These are phyloP conservation scores for Gobio gobio DNA, from an alignment of 2,113 vertebrate genomes.

Conservation along the genomic window DNA sequence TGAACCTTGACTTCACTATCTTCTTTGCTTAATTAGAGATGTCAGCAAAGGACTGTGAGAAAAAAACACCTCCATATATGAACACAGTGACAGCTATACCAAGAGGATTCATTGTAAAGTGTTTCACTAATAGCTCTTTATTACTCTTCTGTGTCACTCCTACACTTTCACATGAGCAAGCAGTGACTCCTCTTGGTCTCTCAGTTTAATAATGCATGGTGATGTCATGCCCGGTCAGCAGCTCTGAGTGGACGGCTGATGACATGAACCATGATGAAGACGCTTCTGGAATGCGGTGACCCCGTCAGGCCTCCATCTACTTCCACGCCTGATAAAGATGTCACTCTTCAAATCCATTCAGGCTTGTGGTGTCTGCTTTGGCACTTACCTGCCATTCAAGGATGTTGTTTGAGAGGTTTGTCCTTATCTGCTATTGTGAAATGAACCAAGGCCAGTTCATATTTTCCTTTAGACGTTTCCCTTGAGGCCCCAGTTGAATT, in stretches of 20 bases:
- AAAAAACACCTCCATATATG: neutral
- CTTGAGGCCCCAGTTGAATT: neutral
- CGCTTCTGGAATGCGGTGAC: conserved; percentile 12
- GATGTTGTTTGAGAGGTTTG: neutral
- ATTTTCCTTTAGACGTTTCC: neutral
- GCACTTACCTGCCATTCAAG: neutral
- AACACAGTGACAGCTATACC: neutral
- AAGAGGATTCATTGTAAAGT: neutral
- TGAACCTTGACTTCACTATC: neutral
- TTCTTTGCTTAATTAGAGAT: neutral
- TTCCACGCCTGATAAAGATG: neutral
- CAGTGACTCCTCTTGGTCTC: neutral
- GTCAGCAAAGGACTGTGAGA: neutral
- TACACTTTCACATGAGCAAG: neutral
- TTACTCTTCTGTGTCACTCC: neutral
- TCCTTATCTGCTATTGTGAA: conserved; percentile 4
- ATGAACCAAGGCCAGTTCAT: neutral
- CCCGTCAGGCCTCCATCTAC: conserved; percentile 22
- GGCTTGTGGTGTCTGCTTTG: neutral
- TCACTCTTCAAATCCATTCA: neutral
- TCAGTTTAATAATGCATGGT: neutral
- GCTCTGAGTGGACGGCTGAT: neutral
- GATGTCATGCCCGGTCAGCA: neutral
- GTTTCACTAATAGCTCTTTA: neutral
- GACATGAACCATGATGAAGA: neutral